Percentiles rank a stretch among this genome's conserved stretches.
Conservation (phyloP, 2,113 vertebrate species). For the Triplophysa rosa region DNA sequence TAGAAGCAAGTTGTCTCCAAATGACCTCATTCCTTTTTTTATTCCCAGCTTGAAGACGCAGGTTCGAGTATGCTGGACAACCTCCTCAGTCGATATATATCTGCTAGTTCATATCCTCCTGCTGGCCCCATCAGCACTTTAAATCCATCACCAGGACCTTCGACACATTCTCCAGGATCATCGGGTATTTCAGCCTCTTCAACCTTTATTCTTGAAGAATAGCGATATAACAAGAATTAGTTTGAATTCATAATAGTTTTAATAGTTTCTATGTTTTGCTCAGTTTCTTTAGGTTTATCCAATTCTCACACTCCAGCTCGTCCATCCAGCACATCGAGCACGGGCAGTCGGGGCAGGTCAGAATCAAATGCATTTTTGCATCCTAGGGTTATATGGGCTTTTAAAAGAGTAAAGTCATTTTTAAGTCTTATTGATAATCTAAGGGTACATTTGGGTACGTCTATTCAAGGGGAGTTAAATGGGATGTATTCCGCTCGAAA, state of each 20-base stretch:
- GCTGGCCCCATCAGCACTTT: slow-evolving; percentile 80
- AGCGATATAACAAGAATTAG: too few species aligned
- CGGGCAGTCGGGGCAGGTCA: slow-evolving; percentile 96
- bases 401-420: background rate
- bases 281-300: slow-evolving; percentile 79
- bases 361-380: slow-evolving; percentile 39
- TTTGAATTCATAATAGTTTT: background rate
- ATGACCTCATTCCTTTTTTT: background rate
- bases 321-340: slow-evolving; percentile 96
- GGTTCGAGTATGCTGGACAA: slow-evolving; percentile 91
- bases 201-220: too few species aligned
- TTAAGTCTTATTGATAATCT: background rate
- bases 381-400: background rate
- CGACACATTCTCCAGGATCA: slow-evolving; percentile 92
- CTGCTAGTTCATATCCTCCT: slow-evolving; percentile 86
- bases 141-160: slow-evolving; percentile 92
- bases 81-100: slow-evolving; percentile 90
- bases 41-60: slow-evolving; percentile 89
- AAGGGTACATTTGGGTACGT: too few species aligned
- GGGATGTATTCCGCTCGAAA: background rate
- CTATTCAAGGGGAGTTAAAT: too few species aligned
- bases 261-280: background rate
- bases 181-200: slow-evolving; percentile 78
- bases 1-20: background rate
- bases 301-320: slow-evolving; percentile 94